These are phyloP conservation scores for Gadus macrocephalus DNA, from an alignment of 2,113 vertebrate genomes.

Conservation along the genomic window DNA sequence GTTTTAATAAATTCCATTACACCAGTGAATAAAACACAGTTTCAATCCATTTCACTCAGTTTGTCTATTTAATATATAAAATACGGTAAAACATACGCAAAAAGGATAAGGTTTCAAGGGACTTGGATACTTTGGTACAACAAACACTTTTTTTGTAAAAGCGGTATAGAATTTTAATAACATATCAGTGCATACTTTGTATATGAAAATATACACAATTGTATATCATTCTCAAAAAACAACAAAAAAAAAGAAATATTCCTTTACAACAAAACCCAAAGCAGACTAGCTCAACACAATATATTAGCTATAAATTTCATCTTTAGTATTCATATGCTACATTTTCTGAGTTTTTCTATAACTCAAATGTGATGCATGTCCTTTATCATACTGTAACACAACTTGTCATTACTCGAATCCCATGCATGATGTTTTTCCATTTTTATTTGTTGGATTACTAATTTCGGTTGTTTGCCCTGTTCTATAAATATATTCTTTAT, in stretches of 20 bases:
- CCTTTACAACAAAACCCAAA: conserved; percentile 79
- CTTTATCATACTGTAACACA: conserved; percentile 76
- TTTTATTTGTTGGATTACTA: conserved; percentile 61
- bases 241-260: conserved; percentile 64
- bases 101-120: conserved; percentile 82
- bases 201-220: conserved; percentile 97
- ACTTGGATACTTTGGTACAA: conserved; percentile 93
- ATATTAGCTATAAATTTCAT: conserved; percentile 89
- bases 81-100: conserved; percentile 85
- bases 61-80: conserved; percentile 88
- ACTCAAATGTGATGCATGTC: conserved; percentile 78
- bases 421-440: conserved; percentile 79
- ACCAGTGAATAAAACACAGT: conserved; percentile 34
- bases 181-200: conserved; percentile 96
- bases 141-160: conserved; percentile 93
- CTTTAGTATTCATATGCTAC: conserved; percentile 75
- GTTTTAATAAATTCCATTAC: no score
- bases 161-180: conserved; percentile 92
- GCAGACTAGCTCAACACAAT: conserved; percentile 93
- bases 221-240: conserved; percentile 89
- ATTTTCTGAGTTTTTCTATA: conserved; percentile 72
- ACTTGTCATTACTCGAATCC: conserved; percentile 71
- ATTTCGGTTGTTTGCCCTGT: conserved; percentile 55
- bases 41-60: conserved; percentile 68
- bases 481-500: conserved; percentile 79